A percentile compares a stretch with the other conserved stretches of the same genome.
phyloP scores from a whole-genome alignment of 2,797 vertebrate species.

The Anableps anableps region DNA sequence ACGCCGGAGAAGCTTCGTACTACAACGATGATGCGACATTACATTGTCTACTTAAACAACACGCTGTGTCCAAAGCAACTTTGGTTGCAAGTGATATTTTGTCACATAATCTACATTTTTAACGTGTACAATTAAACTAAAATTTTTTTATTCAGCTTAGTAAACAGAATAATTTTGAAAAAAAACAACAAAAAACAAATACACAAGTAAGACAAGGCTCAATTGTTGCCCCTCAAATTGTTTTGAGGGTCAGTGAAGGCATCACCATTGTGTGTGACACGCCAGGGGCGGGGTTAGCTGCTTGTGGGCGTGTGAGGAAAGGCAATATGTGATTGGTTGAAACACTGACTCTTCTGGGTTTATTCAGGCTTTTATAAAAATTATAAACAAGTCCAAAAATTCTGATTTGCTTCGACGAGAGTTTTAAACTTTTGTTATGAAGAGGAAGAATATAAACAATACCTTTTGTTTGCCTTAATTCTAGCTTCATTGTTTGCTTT shows the following conservation, averaged over 20 bases:
- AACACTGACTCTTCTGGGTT: neutral
- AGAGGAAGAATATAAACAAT: too few species aligned
- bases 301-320: constrained; percentile 37
- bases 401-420: neutral
- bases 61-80: neutral
- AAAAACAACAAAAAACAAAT: too few species aligned
- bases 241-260: constrained; percentile 22
- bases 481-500: too few species aligned
- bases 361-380: neutral
- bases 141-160: neutral
- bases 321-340: constrained; percentile 49
- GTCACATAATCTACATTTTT: neutral
- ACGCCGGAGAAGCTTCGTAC: too few species aligned
- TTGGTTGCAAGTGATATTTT: neutral
- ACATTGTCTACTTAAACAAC: neutral
- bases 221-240: neutral
- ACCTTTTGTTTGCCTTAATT: too few species aligned
- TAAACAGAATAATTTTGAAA: neutral
- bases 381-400: neutral
- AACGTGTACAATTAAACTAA: neutral
- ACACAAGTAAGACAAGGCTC: neutral
- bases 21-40: neutral
- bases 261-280: neutral
- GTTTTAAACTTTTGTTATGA: neutral
- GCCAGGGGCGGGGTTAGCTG: constrained; percentile 20